Percentiles rank a stretch among this genome's conserved stretches.
Conservation (phyloP, 2,113 vertebrate genomes). For the Sander vitreus region DNA sequence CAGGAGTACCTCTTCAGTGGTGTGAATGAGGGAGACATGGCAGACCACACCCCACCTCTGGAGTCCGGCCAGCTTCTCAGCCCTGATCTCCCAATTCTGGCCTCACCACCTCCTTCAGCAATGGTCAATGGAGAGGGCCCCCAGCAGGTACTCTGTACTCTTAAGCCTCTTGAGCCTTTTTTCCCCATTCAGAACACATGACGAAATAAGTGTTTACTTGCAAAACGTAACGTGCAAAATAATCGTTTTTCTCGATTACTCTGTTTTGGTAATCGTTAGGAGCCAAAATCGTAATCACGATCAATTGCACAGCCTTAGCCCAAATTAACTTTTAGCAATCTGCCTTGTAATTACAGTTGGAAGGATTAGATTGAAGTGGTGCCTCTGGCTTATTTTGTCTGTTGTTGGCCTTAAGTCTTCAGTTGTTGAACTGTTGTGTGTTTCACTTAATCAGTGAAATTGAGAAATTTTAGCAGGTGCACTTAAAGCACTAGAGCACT, state of each 20-base stretch:
- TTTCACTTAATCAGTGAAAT: background rate
- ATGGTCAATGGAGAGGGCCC: conserved; percentile 96
- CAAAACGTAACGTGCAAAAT: too few species aligned
- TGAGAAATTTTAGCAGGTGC: background rate
- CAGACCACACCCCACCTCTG: conserved; percentile 95
- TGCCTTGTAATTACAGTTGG: conserved; percentile 21
- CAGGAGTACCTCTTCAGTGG: conserved; percentile 80
- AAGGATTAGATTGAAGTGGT: background rate
- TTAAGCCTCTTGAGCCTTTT: too few species aligned
- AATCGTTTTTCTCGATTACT: too few species aligned
- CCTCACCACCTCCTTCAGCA: conserved; percentile 85
- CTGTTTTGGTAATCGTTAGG: too few species aligned
- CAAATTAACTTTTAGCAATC: conserved; percentile 1
- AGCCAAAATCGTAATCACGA: too few species aligned
- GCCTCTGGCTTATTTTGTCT: conserved; percentile 8
- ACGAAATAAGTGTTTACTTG: too few species aligned
- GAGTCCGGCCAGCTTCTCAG: conserved; percentile 93
- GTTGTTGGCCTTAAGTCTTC: conserved; percentile 1
- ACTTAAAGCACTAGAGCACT: background rate
- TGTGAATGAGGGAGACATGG: conserved; percentile 94
- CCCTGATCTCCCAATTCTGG: conserved; percentile 93
- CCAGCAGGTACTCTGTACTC: conserved; percentile 89
- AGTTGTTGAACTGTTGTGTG: conserved; percentile 17
- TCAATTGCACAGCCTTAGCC: too few species aligned
- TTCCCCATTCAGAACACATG: too few species aligned